These are phyloP conservation scores for Hassar affinis DNA, from an alignment of 2,113 vertebrate species.

Conservation along the genomic window DNA sequence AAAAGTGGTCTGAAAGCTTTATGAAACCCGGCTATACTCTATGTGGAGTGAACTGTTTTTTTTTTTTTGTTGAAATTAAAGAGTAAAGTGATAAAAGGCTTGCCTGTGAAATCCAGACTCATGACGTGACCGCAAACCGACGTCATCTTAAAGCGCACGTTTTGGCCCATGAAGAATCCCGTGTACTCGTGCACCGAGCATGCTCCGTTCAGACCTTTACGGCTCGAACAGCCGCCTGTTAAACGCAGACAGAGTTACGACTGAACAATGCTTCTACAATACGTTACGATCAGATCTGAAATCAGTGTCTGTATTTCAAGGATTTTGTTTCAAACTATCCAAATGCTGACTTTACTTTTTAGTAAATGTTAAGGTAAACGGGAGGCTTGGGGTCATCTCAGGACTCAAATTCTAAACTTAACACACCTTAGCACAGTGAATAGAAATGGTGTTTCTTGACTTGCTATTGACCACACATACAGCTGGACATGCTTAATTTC, in stretches of 20 bases:
- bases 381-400: neutral
- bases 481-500: too few relatives aligned
- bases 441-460: neutral
- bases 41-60: too few relatives aligned
- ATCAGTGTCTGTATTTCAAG: neutral
- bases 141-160: conserved; percentile 90
- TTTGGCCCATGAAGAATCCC: conserved; percentile 83
- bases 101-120: conserved; percentile 96
- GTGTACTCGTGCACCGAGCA: conserved; percentile 92
- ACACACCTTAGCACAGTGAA: neutral
- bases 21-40: neutral
- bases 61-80: too few relatives aligned
- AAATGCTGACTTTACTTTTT: neutral
- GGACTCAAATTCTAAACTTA: neutral
- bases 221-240: conserved; percentile 82
- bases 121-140: conserved; percentile 97
- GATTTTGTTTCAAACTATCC: neutral
- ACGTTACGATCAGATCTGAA: neutral
- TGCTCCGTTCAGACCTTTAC: conserved; percentile 87
- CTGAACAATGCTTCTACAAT: neutral
- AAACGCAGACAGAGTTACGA: neutral
- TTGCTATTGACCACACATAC: too few relatives aligned
- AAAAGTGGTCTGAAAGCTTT: neutral
- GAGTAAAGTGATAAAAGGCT: conserved; percentile 34
- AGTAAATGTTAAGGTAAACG: neutral